A percentile compares a stretch with the other conserved stretches of the same genome.
These are phyloP conservation scores for Drosophila gunungcola DNA, from an alignment of 1,140 invertebrate species.

Conservation along the genomic window DNA sequence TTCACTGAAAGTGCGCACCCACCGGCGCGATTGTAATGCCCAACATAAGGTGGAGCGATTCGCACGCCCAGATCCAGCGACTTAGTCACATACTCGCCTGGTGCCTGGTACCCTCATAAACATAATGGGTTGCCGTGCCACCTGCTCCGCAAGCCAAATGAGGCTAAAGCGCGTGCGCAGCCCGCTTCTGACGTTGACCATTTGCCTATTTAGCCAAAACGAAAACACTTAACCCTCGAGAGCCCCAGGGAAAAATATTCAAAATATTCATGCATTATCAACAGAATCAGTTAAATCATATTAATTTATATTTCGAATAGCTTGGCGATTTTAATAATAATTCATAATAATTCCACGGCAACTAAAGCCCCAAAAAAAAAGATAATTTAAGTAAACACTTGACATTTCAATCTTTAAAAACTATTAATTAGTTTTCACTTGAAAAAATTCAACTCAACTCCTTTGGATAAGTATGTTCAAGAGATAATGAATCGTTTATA, in stretches of 20 bases:
- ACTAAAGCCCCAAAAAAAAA: too few relatives aligned
- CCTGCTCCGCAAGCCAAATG: constrained; percentile 56
- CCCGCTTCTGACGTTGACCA: constrained; percentile 45
- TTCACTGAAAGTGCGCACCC: constrained; percentile 24
- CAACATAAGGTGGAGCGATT: constrained; percentile 45
- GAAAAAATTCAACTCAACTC: too few relatives aligned
- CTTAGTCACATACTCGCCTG: constrained; percentile 45
- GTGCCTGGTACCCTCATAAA: constrained; percentile 31
- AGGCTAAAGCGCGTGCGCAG: constrained; percentile 64
- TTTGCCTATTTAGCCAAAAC: constrained; percentile 3
- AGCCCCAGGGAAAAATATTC: constrained; percentile 1
- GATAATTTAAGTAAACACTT: too few relatives aligned
- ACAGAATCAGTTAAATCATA: too few relatives aligned
- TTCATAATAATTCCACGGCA: too few relatives aligned
- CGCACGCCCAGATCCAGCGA: constrained; percentile 55
- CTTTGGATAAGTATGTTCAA: too few relatives aligned
- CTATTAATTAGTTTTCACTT: too few relatives aligned
- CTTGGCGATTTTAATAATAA: too few relatives aligned
- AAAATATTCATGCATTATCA: too few relatives aligned
- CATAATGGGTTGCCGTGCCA: constrained; percentile 35
- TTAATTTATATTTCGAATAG: too few relatives aligned
- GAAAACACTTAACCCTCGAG: constrained; percentile 11
- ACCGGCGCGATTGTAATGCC: constrained; percentile 47
- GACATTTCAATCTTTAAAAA: too few relatives aligned
- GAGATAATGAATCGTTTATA: too few relatives aligned